Conservation (phyloP, 2,888 invertebrate genomes). For the Chirona hameri region DNA sequence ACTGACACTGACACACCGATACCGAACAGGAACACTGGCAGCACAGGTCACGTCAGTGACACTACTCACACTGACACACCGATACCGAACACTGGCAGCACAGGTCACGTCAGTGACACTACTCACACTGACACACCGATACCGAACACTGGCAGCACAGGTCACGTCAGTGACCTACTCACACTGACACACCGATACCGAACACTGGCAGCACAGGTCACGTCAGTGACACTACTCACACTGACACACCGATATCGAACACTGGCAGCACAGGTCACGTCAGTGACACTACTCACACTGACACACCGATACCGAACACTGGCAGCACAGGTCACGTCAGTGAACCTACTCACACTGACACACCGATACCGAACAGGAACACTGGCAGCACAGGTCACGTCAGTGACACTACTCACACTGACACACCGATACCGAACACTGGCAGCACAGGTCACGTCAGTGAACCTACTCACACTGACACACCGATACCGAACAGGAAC, state of each 20-base stretch:
- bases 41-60: no score
- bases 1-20: conserved; percentile 71
- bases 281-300: conserved; percentile 63
- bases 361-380: conserved; percentile 96
- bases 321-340: no score
- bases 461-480: conserved; percentile 67
- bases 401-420: conserved; percentile 63
- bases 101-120: no score
- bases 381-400: conserved; percentile 50
- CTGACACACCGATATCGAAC: conserved; percentile 94
- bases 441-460: no score
- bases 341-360: conserved; percentile 67
- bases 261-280: conserved; percentile 53
- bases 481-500: conserved; percentile 96
- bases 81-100: conserved; percentile 77
- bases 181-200: conserved; percentile 93
- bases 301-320: conserved; percentile 97
- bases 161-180: conserved; percentile 50
- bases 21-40: conserved; percentile 82
- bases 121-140: conserved; percentile 92
- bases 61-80: conserved; percentile 82
- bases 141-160: conserved; percentile 69
- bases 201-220: conserved; percentile 61
- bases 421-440: conserved; percentile 97
- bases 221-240: conserved; percentile 57